Evolutionary conservation across 2,797 vertebrate species (phyloP).

Genomic region (Tympanoctomys barrerae): DNA sequence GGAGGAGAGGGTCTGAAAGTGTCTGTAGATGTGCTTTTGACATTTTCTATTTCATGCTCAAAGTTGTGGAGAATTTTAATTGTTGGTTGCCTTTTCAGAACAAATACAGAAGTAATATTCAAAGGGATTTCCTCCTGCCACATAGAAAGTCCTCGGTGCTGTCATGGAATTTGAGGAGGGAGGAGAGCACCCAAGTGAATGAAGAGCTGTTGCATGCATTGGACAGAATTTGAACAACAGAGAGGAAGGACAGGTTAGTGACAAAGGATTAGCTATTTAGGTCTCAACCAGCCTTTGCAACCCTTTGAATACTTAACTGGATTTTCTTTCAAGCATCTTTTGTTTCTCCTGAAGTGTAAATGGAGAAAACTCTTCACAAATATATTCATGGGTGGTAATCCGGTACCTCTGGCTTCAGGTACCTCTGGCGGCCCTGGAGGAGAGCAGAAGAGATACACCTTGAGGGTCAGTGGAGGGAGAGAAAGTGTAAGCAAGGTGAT

Average conservation of each 20-base stretch:
- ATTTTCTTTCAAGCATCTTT: constrained; percentile 75
- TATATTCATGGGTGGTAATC: constrained; percentile 43
- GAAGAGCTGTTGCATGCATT: background rate
- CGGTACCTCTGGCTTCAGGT: background rate
- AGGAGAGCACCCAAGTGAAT: constrained; percentile 54
- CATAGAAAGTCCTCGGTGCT: constrained; percentile 57
- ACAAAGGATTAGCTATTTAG: constrained; percentile 64
- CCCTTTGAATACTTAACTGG: constrained; percentile 76
- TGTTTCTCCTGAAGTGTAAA: constrained; percentile 57
- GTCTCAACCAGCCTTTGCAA: constrained; percentile 63
- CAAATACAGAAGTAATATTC: constrained; percentile 55
- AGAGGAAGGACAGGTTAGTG: constrained; percentile 8
- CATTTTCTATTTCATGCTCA: constrained; percentile 54
- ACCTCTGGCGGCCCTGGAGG: background rate
- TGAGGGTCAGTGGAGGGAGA: background rate
- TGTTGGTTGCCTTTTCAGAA: constrained; percentile 70
- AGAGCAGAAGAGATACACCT: background rate
- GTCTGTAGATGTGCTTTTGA: constrained; percentile 64
- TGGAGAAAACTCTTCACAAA: constrained; percentile 49
- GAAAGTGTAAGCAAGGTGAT: background rate
- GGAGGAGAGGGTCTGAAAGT: constrained; percentile 16
- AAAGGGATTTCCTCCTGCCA: constrained; percentile 54
- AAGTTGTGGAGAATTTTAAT: constrained; percentile 67
- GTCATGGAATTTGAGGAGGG: constrained; percentile 60
- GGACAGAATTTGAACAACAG: constrained; percentile 63